Evolutionary conservation across 2,888 invertebrate species (phyloP).

Genomic region (Camponotus fellah): DNA sequence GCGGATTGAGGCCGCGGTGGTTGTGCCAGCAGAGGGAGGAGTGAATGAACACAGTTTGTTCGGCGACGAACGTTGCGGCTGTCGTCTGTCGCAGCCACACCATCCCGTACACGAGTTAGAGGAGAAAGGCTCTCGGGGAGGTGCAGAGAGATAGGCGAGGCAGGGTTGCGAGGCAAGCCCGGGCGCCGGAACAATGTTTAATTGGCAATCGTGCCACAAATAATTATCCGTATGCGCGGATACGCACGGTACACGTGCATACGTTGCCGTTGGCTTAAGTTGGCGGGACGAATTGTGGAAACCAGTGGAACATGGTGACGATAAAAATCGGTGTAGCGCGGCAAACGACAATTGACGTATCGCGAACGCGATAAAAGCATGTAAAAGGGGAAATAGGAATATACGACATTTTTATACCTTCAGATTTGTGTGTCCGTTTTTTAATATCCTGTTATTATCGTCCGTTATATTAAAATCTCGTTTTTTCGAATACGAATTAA

Average conservation of each 20-base stretch:
- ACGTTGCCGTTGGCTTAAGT: constrained; percentile 58
- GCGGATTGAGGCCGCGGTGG: constrained; percentile 33
- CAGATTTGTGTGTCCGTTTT: neutral
- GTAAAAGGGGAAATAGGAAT: neutral
- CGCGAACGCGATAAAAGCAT: constrained; percentile 2
- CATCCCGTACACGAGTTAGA: constrained; percentile 47
- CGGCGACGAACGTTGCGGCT: constrained; percentile 77
- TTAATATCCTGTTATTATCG: neutral
- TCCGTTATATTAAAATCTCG: neutral
- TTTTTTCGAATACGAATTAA: neutral
- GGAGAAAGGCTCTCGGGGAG: constrained; percentile 30
- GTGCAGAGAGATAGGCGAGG: constrained; percentile 24
- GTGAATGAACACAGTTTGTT: constrained; percentile 75
- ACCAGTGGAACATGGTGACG: constrained; percentile 44
- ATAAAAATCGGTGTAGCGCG: constrained; percentile 64
- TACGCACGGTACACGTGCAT: constrained; percentile 45
- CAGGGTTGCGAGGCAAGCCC: constrained; percentile 57
- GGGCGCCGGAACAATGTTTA: constrained; percentile 70
- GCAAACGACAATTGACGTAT: constrained; percentile 11
- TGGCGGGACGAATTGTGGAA: constrained; percentile 32
- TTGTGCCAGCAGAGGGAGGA: constrained; percentile 44
- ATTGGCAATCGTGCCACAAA: constrained; percentile 73
- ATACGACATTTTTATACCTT: constrained; percentile 13
- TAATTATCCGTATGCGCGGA: constrained; percentile 63
- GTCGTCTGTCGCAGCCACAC: constrained; percentile 78